phyloP scores from a whole-genome alignment of 2,888 invertebrate species.

The Rosalia funebris region DNA sequence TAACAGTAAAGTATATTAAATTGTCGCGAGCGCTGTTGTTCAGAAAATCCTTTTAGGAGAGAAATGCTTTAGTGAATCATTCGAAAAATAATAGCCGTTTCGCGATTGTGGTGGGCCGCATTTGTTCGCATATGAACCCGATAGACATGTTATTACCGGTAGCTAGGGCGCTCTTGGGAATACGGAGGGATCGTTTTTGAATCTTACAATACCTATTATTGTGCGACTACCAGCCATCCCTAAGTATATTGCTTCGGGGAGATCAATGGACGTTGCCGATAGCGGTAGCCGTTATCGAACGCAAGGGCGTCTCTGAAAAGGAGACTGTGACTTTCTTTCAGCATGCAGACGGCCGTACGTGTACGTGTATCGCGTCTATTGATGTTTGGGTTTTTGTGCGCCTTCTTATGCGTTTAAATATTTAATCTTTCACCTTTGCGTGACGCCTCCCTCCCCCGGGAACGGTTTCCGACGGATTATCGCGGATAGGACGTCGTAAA shows the following conservation, averaged over 20 bases:
- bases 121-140: conserved; percentile 48
- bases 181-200: conserved; percentile 50
- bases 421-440: neutral
- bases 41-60: conserved; percentile 24
- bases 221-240: conserved; percentile 47
- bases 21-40: conserved; percentile 11
- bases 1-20: conserved; percentile 33
- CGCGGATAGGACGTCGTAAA: neutral
- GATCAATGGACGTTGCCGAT: conserved; percentile 56
- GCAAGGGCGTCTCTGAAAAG: conserved; percentile 7
- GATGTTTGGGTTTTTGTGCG: neutral
- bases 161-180: conserved; percentile 29
- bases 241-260: conserved; percentile 59
- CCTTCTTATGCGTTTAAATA: neutral
- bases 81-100: conserved; percentile 26
- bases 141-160: conserved; percentile 47
- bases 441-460: neutral
- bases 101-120: conserved; percentile 36
- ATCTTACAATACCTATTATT: conserved; percentile 60
- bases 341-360: conserved; percentile 30
- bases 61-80: conserved; percentile 23
- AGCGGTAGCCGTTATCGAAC: conserved; percentile 39
- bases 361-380: conserved; percentile 1
- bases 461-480: neutral
- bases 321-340: conserved; percentile 29